Evolutionary conservation across 2,113 vertebrate species (phyloP).

Genomic region (Mystacornis crossleyi): DNA sequence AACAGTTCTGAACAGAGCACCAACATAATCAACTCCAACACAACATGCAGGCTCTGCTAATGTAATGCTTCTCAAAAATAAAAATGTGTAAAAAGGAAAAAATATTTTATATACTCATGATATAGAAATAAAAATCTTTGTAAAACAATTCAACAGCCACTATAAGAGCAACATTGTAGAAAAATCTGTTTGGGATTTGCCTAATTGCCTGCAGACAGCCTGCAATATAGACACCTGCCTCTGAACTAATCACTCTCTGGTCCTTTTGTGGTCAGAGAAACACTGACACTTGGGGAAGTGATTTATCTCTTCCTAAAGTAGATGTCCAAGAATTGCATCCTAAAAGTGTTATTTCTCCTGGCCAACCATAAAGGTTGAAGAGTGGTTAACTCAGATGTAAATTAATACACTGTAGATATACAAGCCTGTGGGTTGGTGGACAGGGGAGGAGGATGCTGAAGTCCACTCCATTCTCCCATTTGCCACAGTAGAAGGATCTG

Average conservation of each 20-base stretch:
- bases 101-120: not conserved
- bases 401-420: not conserved
- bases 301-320: constrained; percentile 40
- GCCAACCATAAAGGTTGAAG: constrained; percentile 5
- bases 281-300: not conserved
- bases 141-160: not conserved
- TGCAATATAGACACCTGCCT: not conserved
- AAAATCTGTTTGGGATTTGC: not conserved
- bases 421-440: not conserved
- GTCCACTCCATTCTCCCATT: not conserved
- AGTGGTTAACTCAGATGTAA: not conserved
- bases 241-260: not conserved
- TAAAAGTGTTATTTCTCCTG: constrained; percentile 14
- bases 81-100: not conserved
- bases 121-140: not conserved
- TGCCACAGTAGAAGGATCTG: not conserved
- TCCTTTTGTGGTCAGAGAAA: not conserved
- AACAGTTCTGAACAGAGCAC: not conserved
- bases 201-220: not conserved
- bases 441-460: not conserved
- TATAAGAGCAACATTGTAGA: not conserved
- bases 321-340: constrained; percentile 1
- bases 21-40: not conserved
- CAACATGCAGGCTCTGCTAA: not conserved
- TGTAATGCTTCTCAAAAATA: not conserved